Evolutionary conservation across 53 echinoderm and acorn worm species (phyloP), one percentile per base, ranked within the genome.

Genomic region (Pentamera pediparva): DNA sequence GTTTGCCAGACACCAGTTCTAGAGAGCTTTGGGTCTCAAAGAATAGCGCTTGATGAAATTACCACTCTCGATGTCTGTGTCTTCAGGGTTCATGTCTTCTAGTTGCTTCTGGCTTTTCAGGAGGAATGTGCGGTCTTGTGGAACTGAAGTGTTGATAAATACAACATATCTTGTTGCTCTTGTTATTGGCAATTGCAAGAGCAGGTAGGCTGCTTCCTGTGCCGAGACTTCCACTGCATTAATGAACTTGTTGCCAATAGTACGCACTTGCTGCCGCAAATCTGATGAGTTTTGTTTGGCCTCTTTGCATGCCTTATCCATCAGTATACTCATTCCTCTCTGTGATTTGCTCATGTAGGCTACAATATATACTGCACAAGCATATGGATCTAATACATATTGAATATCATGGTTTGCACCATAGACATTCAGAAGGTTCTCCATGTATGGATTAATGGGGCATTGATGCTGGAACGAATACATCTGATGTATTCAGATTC

Each of bases 301-400:
- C 57, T 79, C 70, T 57, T 79, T 70, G 40, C 79, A 69, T 7
- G 70, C 79, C 32, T 43, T 18, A 37, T 79, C 56, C 59, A 79
- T 54, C 4, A 79, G 4, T 22, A 79, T 7, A 58, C 79, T 79
- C 79, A 79, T 69, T 19, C 79, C 69, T 38, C 70, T 35, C 32
- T 79, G 79, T 28, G 79, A 79, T 17, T 79, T 79, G 21, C 79
- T 79, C 79, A 79, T 79, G 24, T 79, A 79, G 11, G 79, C 70
- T 1, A 69, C 79, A 57, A 79, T 79, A 37, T 79, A 79, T 2
- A 79, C 70, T 43, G 79, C 79, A 70, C 79, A 79, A 18, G 79
- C 69, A 70, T 57, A 79, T 38, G 70, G 79, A 57, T 79, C 79
- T 13, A 35, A 31, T 4, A 70, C 26, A 43, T 39, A 79, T 24